Conservation (phyloP, 2,888 invertebrate genomes). For the Aproaerema taeniolella region DNA sequence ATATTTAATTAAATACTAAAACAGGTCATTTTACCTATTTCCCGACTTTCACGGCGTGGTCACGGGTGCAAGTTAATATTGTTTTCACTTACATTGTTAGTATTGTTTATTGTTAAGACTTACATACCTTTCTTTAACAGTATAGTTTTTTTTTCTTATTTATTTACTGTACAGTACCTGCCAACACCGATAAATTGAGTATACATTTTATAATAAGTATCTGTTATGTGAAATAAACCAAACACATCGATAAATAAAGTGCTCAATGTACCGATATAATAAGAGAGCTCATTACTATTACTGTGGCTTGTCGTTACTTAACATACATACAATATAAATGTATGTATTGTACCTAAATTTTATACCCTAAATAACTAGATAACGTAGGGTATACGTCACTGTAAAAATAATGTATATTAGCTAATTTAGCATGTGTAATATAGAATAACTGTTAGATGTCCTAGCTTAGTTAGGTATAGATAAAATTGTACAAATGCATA, state of each 20-base stretch:
- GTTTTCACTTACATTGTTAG: too few relatives aligned
- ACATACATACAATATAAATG: slow-evolving; percentile 30
- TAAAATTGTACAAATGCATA: slow-evolving; percentile 76
- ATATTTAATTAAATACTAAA: too few relatives aligned
- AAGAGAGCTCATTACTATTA: slow-evolving; percentile 33
- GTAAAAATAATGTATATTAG: slow-evolving; percentile 74
- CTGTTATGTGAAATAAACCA: too few relatives aligned
- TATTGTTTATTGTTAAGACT: too few relatives aligned
- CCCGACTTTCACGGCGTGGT: too few relatives aligned
- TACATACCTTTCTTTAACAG: too few relatives aligned
- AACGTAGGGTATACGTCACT: slow-evolving; percentile 55
- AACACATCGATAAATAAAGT: slow-evolving; percentile 28
- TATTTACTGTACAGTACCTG: too few relatives aligned
- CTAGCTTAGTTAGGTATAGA: slow-evolving; percentile 72
- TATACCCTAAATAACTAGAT: slow-evolving; percentile 54
- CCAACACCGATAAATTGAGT: too few relatives aligned
- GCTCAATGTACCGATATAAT: slow-evolving; percentile 44
- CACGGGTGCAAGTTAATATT: too few relatives aligned
- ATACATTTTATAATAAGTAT: too few relatives aligned
- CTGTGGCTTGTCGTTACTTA: slow-evolving; percentile 37
- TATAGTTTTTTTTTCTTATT: too few relatives aligned
- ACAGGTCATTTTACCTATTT: too few relatives aligned
- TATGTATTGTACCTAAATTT: slow-evolving; percentile 33
- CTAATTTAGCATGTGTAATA: slow-evolving; percentile 59
- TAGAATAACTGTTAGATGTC: slow-evolving; percentile 65